Evolutionary conservation across 1,140 invertebrate genomes (phyloP).

Genomic region (Hestina assimilis): DNA sequence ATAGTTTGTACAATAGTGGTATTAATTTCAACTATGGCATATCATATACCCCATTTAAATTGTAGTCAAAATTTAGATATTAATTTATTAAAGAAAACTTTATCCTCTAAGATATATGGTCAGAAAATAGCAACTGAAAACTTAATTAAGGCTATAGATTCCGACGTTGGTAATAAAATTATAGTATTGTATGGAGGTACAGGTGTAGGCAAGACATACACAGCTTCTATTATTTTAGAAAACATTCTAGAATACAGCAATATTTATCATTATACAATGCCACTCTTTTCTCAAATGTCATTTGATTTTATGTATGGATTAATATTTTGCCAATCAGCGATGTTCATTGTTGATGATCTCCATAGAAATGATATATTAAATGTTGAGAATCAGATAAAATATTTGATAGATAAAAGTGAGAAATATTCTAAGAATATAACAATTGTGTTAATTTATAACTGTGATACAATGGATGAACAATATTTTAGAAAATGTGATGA

Average conservation of each 20-base stretch:
- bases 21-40: slow-evolving; percentile 36
- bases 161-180: slow-evolving; percentile 44
- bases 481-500: slow-evolving; percentile 43
- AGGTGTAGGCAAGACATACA: slow-evolving; percentile 67
- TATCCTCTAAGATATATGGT: slow-evolving; percentile 54
- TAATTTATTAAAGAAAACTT: slow-evolving; percentile 30
- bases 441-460: slow-evolving; percentile 54
- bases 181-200: slow-evolving; percentile 64
- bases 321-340: slow-evolving; percentile 45
- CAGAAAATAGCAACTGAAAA: slow-evolving; percentile 45
- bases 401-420: slow-evolving; percentile 46
- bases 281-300: slow-evolving; percentile 42
- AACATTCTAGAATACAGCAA: slow-evolving; percentile 45
- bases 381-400: slow-evolving; percentile 33
- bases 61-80: slow-evolving; percentile 48
- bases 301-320: slow-evolving; percentile 50
- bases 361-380: slow-evolving; percentile 38
- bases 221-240: slow-evolving; percentile 49
- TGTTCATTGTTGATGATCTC: slow-evolving; percentile 63
- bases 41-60: slow-evolving; percentile 42
- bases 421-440: slow-evolving; percentile 46
- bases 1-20: slow-evolving; percentile 3
- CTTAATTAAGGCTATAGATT: slow-evolving; percentile 43
- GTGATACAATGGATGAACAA: slow-evolving; percentile 37
- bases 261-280: slow-evolving; percentile 64